These are phyloP conservation scores for Eupithecia inturbata DNA, from an alignment of 2,888 invertebrate genomes.

Conservation along the genomic window DNA sequence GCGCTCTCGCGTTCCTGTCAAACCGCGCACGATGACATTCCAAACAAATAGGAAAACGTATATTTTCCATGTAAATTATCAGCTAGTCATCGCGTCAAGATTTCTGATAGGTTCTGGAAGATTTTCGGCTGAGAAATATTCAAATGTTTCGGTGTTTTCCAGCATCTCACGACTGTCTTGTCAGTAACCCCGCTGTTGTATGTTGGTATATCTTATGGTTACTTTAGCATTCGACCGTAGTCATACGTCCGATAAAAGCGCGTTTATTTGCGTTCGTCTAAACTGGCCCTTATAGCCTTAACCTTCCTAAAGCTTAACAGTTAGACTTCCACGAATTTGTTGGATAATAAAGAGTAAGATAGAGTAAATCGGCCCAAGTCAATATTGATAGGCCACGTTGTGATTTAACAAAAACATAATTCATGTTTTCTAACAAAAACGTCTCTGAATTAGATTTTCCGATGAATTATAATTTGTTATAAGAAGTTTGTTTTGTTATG, in stretches of 20 bases:
- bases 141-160: neutral
- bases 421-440: neutral
- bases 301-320: neutral
- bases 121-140: neutral
- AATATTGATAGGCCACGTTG: neutral
- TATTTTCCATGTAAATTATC: constrained; percentile 7
- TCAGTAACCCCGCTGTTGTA: neutral
- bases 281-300: neutral
- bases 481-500: neutral
- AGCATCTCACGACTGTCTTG: neutral
- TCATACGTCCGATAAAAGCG: neutral
- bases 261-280: constrained; percentile 1
- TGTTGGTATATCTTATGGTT: neutral
- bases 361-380: neutral
- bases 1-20: constrained; percentile 37
- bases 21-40: constrained; percentile 33
- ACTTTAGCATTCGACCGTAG: neutral
- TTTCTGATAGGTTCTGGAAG: neutral
- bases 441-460: neutral
- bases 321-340: neutral
- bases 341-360: constrained; percentile 6
- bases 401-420: constrained; percentile 6
- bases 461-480: neutral
- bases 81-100: neutral
- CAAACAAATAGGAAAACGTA: constrained; percentile 11